phyloP scores from a whole-genome alignment of 1,140 invertebrate genomes.

The Melanaphis sacchari region DNA sequence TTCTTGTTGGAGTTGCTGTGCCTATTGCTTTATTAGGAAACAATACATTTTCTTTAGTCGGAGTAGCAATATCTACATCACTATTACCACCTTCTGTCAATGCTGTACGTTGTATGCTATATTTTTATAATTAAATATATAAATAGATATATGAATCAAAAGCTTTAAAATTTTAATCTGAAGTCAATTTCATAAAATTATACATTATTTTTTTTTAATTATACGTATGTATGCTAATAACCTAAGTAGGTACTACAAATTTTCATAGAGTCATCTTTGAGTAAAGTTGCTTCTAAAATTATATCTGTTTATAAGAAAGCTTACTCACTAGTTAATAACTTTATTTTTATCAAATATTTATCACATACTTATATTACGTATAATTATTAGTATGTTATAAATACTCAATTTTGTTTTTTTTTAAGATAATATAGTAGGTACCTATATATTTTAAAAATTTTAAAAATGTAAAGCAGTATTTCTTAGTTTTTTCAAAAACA shows the following conservation, averaged over 20 bases:
- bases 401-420: too few relatives aligned
- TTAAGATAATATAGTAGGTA: too few relatives aligned
- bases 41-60: slow-evolving; percentile 78
- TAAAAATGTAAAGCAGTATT: too few relatives aligned
- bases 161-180: background rate
- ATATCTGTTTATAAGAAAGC: background rate
- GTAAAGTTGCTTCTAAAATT: background rate
- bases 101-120: slow-evolving; percentile 65
- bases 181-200: background rate
- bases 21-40: slow-evolving; percentile 76
- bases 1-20: slow-evolving; percentile 78
- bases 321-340: background rate
- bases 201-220: background rate
- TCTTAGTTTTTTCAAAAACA: too few relatives aligned
- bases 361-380: too few relatives aligned
- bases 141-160: background rate
- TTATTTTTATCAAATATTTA: background rate
- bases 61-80: slow-evolving; percentile 82
- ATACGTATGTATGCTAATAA: background rate
- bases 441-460: too few relatives aligned
- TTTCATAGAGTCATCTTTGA: background rate
- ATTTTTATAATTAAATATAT: background rate
- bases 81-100: slow-evolving; percentile 81
- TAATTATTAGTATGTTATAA: too few relatives aligned
- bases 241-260: background rate